Base-by-base conservation (phyloP, 2,113 vertebrate species). In the Damaliscus lunatus region DNA sequence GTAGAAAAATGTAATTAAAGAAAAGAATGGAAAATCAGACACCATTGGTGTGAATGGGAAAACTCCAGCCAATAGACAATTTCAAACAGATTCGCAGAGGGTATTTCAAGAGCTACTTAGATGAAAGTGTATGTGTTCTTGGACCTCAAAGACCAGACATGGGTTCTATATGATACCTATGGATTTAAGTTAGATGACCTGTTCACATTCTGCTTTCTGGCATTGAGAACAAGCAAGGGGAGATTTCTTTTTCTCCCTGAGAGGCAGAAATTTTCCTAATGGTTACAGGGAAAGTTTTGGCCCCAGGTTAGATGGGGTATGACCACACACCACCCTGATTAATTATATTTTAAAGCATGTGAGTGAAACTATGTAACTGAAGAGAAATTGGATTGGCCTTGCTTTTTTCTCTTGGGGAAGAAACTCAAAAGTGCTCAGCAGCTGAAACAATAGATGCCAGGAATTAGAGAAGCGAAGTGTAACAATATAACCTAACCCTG, bases 21-120 rank as follows among this genome's bases (percentile, higher is more conserved):
- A 81, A 86, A 94, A 83, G 50, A 87, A 95, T 97, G 94, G 97
- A 98, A 98, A 98, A 97, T 97, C 94, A 97, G 97, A 97, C 96
- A 96, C 67, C 23, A 81, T 96, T 78, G 50, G 97, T 97, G 95
- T 97, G 95, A 98, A 90, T 96, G 29, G 74, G 71, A 93, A 74
- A 71, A 31, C 27, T 87, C 17, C 31, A 77, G 94, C 95, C 93
- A 96, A 71, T 52, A 95, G 88, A 96, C 82, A 94, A 55, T 97
- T 98, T 97, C 96, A 97, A 91, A 97, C 67, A 98, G 95, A 94
- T 89, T 96, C 74, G n/a, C 40, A 92, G 60, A 96, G 55, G 36
- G 67, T 88, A 94, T 98, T 94, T 97, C 36, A 95, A 57, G 80
- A 96, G 82, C 50, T 90, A 52, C 36, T 97, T 67, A 96, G 85